Percentiles rank a stretch among this genome's conserved stretches.
Evolutionary conservation across 2,113 vertebrate species (phyloP).

Genomic region (Natator depressus): DNA sequence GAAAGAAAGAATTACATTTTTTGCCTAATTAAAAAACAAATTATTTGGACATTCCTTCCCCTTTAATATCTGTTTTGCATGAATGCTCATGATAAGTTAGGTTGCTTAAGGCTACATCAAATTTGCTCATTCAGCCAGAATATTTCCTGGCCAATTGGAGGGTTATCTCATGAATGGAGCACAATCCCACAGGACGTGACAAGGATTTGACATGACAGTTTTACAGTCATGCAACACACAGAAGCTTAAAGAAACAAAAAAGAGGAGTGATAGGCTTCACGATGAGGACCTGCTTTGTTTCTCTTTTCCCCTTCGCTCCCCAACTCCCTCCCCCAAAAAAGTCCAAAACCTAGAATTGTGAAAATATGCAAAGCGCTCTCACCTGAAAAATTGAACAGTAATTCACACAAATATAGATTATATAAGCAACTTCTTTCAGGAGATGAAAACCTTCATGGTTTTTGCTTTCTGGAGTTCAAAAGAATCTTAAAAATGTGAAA

Average conservation of each 20-base stretch:
- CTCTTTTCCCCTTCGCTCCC: not conserved
- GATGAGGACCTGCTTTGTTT: not conserved
- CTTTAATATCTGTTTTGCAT: conserved; percentile 35
- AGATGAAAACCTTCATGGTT: not conserved
- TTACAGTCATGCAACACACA: conserved; percentile 33
- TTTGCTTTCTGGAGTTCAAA: not conserved
- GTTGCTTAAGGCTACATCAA: conserved; percentile 49
- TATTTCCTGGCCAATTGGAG: conserved; percentile 44
- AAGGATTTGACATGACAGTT: conserved; percentile 78
- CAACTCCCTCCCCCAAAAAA: not conserved
- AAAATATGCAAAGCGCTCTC: rapidly evolving
- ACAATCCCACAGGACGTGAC: conserved; percentile 11
- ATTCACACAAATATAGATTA: not conserved
- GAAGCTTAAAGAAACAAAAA: conserved; percentile 59
- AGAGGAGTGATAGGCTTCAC: not conserved
- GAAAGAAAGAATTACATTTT: not conserved
- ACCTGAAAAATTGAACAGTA: not conserved
- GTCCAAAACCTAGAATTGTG: not conserved
- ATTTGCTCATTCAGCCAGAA: conserved; percentile 63
- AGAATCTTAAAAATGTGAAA: not conserved
- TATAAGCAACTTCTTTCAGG: not conserved
- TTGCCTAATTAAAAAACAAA: conserved; percentile 33
- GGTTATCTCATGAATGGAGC: conserved; percentile 9
- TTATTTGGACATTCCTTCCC: not conserved
- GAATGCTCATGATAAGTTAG: conserved; percentile 45